Base-by-base conservation (phyloP, 1,140 invertebrate genomes). In the Dendroctonus valens region DNA sequence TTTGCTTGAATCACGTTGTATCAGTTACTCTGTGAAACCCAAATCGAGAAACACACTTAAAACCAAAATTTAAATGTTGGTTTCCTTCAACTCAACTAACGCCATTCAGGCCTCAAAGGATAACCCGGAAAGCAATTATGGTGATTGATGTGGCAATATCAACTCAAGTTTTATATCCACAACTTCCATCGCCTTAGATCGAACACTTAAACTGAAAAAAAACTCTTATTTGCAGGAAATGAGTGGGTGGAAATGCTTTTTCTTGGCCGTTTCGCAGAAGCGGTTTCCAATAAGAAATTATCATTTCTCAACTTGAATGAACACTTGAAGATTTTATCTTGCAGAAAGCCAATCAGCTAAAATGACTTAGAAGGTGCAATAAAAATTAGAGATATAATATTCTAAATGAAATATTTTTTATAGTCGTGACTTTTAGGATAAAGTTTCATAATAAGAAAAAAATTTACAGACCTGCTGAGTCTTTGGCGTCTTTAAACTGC, bases 101-200 rank as follows among this genome's bases (percentile, higher is more conserved):
- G 26, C 26, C 26, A 26, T 26, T 46, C 42, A 12, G 12, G 12
- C 8, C 50, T 54, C 51, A 63, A 63, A 63, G 51, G 51, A 55
- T 39, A 63, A 63, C 51, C 41, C 50, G 60, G 49, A 63, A 63
- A 54, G 60, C 60, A 63, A 63, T 63, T 63, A 63, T 63, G 60
- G 60, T 63, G 60, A 63, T 63, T 63, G 60, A 63, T 63, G 60
- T 54, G 51, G 60, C 60, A 63, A 63, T 63, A 63, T 63, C 60
- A 63, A 63, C 60, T 63, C 50, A 54, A 63, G 50, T 63, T 63
- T 63, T 63, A 63, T 53, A 63, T 63, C 60, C 60, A 63, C 60
- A 63, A 63, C 60, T 54, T 53, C 50, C 41, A 44, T 63, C 60
- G 48, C 59, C 39, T 50, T 61, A 61, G 59, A 61, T 61, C 52